Evolutionary conservation across 2,113 vertebrate species (phyloP), one percentile per base, ranked within the genome.

Genomic region (Pogonocichla stellata): DNA sequence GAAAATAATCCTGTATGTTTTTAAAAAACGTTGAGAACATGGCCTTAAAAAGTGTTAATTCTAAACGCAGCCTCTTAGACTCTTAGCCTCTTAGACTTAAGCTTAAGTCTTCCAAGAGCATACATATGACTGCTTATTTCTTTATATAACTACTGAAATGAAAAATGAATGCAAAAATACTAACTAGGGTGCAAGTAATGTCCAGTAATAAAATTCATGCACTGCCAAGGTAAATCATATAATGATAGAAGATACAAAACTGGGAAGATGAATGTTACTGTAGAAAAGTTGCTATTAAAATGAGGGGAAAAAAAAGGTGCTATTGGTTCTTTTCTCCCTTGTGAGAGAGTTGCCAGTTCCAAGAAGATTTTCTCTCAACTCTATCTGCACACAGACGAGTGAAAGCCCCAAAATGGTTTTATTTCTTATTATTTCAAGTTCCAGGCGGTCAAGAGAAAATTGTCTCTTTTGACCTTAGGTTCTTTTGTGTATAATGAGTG

Each of bases 341-440:
- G 53, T 81, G 86, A 95, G 86, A 89, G 89, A 92, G 43, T 6
- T 75, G 42, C 54, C 58, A 73, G 43, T 62, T 88, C 16, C 33
- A 82, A 78, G 66, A 74, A 62, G 58, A 57, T 91, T 88, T 95
- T 89, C 58, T 85, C 42, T 62, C 31, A 54, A 28, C 58, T 43
- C 4, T 22, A 42, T 34, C 80, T 65, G 38, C 40, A 77, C 40
- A 74, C 14, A 87, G 61, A 57, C 42, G 82, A 43, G 79, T 29
- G 28, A 58, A 86, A 95, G 66, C 47, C 66, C 26, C 70, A 6
- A 70, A 88, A 86, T 36, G 12, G 38, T 64, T 94, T 94, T 86
- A 73, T 57, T 90, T 64, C 92, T 87, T 90, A 79, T 80, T 91
- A 86, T 64, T 95, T 29, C 64, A 86, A 96, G 83, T 85, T 81